These are phyloP conservation scores for Goniozus legneri DNA, from an alignment of 1,140 invertebrate species.

Conservation along the genomic window DNA sequence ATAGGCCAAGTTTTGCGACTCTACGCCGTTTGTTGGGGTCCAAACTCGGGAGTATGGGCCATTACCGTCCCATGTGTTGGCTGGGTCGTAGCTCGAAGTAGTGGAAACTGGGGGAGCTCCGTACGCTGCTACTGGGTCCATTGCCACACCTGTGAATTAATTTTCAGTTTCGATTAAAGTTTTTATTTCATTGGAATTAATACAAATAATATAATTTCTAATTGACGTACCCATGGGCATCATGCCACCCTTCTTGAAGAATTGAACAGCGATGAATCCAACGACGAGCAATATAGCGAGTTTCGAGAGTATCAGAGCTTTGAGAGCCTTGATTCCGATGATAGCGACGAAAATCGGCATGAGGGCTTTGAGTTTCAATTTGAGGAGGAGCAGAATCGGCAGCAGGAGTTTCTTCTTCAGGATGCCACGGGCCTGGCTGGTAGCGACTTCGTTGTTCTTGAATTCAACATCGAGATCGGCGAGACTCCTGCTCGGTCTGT, in stretches of 20 bases:
- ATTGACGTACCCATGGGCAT: conserved; percentile 33
- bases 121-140: conserved; percentile 66
- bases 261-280: conserved; percentile 73
- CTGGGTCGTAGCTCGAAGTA: conserved; percentile 56
- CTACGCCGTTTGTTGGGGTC: conserved; percentile 56
- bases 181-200: not conserved
- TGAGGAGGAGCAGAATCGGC: conserved; percentile 72
- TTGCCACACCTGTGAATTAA: conserved; percentile 62
- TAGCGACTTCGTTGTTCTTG: conserved; percentile 63
- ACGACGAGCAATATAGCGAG: conserved; percentile 74
- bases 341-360: conserved; percentile 77
- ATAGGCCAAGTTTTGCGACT: conserved; percentile 70
- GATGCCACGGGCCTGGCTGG: conserved; percentile 64
- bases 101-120: conserved; percentile 56
- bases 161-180: not conserved
- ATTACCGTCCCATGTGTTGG: conserved; percentile 61
- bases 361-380: conserved; percentile 78
- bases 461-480: conserved; percentile 64
- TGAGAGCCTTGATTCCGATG: conserved; percentile 76
- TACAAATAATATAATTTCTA: conserved; percentile 4
- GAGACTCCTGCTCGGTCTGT: conserved; percentile 49
- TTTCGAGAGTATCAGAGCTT: conserved; percentile 79
- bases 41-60: conserved; percentile 74
- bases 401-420: conserved; percentile 79
- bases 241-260: conserved; percentile 65